Evolutionary conservation across 2,888 invertebrate species (phyloP), one percentile per base, ranked within the genome.

Genomic region (Pseudococcus viburni): DNA sequence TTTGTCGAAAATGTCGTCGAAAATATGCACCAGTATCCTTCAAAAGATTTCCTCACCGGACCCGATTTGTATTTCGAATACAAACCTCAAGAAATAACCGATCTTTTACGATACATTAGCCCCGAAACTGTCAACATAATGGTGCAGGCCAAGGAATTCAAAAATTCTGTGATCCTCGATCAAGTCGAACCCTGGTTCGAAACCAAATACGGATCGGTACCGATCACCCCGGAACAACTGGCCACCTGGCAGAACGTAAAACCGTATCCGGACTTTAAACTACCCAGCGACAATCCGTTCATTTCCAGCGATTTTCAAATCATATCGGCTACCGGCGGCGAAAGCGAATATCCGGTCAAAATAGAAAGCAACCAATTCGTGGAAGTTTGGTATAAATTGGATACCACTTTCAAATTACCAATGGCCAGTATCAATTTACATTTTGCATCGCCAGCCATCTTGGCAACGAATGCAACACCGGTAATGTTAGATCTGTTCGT

Each of bases 371-470:
- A 93, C n/a, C 91, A 93, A 17, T 90, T 93, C 19, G 92, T 93
- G 80, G 96, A 96, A 91, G 91, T 97, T 85, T 98, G 96, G 96
- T 96, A 95, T 92, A 95, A 95, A 90, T 94, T 95, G 39, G 97
- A 98, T 91, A 94, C 94, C 90, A 96, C 95, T 91, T 98, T 97
- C 91, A 93, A 94, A 64, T 93, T 96, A 84, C 98, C 98, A 0
- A 95, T 95, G 77, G 96, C 96, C 0, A 93, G 94, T 90, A 94
- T 96, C 90, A 93, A 94, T 90, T 94, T 96, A 91, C 94, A 95
- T 91, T 94, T 97, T 89, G 93, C 95, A 88, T 95, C 95, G 22
- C 95, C 96, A 3, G 91, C 95, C 33, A 46, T 3, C 5, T 17
- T 17, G 15, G 4, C 7, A 7, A 93, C 94, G 15, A 91, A 88